Percentiles rank a stretch among this genome's conserved stretches.
Evolutionary conservation across 1,140 invertebrate genomes (phyloP).

Genomic region (Caenorhabditis briggsae): DNA sequence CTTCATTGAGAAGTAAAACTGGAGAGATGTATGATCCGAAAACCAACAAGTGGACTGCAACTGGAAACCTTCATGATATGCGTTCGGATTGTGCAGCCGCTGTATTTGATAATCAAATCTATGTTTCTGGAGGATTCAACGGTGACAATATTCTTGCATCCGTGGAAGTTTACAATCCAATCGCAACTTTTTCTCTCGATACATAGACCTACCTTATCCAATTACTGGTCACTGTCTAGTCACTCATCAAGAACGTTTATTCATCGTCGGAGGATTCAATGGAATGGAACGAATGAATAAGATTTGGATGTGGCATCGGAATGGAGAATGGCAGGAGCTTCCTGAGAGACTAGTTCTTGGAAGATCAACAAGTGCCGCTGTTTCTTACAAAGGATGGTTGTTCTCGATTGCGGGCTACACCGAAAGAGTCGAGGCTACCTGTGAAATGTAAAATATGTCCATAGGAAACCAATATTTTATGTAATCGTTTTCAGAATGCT

Average conservation of each 20-base stretch:
- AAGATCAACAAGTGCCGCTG: constrained; percentile 29
- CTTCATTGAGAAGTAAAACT: constrained; percentile 7
- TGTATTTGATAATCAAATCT: constrained; percentile 16
- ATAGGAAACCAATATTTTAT: not conserved
- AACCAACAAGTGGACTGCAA: constrained; percentile 19
- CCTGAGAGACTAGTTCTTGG: not conserved
- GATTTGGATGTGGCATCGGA: constrained; percentile 31
- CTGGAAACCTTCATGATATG: constrained; percentile 16
- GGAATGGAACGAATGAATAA: not conserved
- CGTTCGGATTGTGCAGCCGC: constrained; percentile 30
- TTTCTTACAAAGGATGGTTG: constrained; percentile 38
- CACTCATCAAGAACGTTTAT: constrained; percentile 5
- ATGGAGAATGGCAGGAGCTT: constrained; percentile 2
- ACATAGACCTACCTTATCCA: constrained; percentile 18
- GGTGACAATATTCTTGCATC: not conserved
- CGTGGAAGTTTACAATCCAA: constrained; percentile 34
- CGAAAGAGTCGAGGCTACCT: constrained; percentile 8
- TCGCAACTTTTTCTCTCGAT: constrained; percentile 18
- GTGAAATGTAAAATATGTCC: not conserved
- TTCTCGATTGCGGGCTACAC: constrained; percentile 31
- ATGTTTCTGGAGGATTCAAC: constrained; percentile 29
- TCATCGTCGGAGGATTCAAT: constrained; percentile 35
- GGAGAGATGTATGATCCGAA: constrained; percentile 40
- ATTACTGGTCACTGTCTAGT: constrained; percentile 36
- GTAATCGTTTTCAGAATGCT: not conserved